These are phyloP conservation scores for Theocolax elegans DNA, from an alignment of 1,140 invertebrate species.

Conservation along the genomic window DNA sequence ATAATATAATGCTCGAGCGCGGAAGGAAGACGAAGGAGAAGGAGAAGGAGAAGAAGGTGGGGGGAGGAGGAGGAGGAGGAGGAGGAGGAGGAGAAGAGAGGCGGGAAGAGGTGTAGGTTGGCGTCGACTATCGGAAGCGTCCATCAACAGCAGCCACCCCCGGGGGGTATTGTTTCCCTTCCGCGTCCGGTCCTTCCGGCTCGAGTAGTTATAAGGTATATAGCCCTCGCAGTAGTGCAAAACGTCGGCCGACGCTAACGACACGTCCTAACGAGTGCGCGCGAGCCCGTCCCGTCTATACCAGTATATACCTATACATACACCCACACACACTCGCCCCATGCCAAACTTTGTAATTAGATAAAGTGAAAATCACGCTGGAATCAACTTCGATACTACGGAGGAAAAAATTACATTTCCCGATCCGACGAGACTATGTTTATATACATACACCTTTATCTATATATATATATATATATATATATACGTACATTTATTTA, in stretches of 20 bases:
- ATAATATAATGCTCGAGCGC: constrained; percentile 58
- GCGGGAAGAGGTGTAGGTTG: no score
- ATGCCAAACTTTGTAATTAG: constrained; percentile 23
- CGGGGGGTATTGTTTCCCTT: constrained; percentile 59
- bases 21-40: background rate
- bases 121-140: constrained; percentile 63
- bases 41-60: no score
- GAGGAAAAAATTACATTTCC: background rate
- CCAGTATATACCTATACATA: no score
- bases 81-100: no score
- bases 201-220: constrained; percentile 6
- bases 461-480: no score
- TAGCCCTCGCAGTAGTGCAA: background rate
- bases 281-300: background rate
- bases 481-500: no score
- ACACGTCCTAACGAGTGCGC: background rate
- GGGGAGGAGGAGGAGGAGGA: no score
- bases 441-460: no score
- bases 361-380: constrained; percentile 11
- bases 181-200: constrained; percentile 32
- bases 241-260: background rate
- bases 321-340: no score
- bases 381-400: background rate
- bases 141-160: constrained; percentile 60
- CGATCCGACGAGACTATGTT: no score